A percentile compares a stretch with the other conserved stretches of the same genome.
phyloP scores from a whole-genome alignment of 2,888 invertebrate genomes.

The Pemphredon lugubris region DNA sequence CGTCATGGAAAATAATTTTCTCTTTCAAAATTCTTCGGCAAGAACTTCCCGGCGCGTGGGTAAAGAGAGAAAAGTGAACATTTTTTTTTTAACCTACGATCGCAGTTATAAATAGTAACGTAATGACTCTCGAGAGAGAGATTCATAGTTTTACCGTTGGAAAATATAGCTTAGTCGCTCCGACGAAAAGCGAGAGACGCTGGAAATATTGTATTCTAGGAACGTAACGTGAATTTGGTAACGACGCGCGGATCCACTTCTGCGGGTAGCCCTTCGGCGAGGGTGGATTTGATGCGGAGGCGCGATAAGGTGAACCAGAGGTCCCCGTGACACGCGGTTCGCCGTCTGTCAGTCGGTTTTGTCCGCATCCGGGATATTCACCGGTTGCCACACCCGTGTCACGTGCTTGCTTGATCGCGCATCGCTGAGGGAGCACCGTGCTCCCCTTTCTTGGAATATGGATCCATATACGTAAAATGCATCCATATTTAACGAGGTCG shows the following conservation, averaged over 20 bases:
- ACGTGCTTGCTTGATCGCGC: slow-evolving; percentile 50
- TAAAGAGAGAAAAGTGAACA: background rate
- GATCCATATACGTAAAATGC: slow-evolving; percentile 69
- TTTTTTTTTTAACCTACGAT: too few species aligned
- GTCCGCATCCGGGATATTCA: slow-evolving; percentile 53
- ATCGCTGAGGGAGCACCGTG: slow-evolving; percentile 36
- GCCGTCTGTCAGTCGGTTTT: slow-evolving; percentile 58
- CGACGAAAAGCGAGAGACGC: background rate
- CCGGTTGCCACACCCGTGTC: slow-evolving; percentile 60
- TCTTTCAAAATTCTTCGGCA: background rate
- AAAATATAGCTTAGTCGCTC: too few species aligned
- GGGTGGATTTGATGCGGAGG: slow-evolving; percentile 58
- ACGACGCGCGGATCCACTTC: slow-evolving; percentile 21
- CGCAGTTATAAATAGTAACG: too few species aligned
- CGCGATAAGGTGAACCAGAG: slow-evolving; percentile 57
- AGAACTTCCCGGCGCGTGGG: background rate
- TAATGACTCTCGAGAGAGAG: too few species aligned
- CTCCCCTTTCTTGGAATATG: slow-evolving; percentile 57
- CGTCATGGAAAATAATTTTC: slow-evolving; percentile 14
- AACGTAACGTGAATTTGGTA: slow-evolving; percentile 10
- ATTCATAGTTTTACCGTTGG: too few species aligned
- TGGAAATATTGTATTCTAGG: slow-evolving; percentile 26
- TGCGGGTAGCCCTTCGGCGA: slow-evolving; percentile 40
- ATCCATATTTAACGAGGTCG: slow-evolving; percentile 78
- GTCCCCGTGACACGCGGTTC: slow-evolving; percentile 55